Percentiles rank a stretch among this genome's conserved stretches.
phyloP scores from a whole-genome alignment of 2,113 vertebrate genomes.

The Vicugna pacos region DNA sequence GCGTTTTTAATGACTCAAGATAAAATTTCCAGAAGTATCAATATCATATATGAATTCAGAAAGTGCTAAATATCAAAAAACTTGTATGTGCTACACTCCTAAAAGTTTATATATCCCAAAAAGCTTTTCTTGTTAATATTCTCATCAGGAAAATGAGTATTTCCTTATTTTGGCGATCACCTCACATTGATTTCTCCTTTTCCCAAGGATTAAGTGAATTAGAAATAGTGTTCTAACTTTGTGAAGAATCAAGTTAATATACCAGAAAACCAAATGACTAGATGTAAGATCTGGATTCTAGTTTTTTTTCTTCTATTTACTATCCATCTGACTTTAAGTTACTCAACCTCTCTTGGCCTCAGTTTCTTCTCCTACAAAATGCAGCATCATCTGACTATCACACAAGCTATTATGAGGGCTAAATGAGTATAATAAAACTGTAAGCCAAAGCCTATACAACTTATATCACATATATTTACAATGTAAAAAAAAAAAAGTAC shows the following conservation, averaged over 20 bases:
- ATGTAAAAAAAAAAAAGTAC: slow-evolving; percentile 54
- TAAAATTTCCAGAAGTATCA: background rate
- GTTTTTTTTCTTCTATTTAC: background rate
- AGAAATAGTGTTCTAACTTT: slow-evolving; percentile 1
- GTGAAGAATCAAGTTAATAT: background rate
- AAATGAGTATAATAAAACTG: background rate
- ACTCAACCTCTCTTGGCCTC: background rate
- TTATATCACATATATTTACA: background rate
- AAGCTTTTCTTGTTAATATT: background rate
- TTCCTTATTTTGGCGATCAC: background rate
- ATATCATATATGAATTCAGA: background rate
- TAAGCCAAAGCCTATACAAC: background rate
- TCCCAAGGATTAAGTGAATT: background rate
- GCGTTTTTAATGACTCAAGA: background rate
- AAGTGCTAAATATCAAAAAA: background rate
- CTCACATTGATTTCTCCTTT: background rate
- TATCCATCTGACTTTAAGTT: background rate
- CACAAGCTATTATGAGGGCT: background rate
- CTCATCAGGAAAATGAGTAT: background rate
- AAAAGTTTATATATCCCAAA: background rate
- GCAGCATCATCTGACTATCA: background rate
- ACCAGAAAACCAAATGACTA: background rate
- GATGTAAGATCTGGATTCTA: background rate
- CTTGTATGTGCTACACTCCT: background rate
- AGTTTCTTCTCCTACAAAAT: background rate